Percentiles rank a stretch among this genome's conserved stretches.
phyloP scores from a whole-genome alignment of 2,797 vertebrate genomes.

The Novumbra hubbsi region DNA sequence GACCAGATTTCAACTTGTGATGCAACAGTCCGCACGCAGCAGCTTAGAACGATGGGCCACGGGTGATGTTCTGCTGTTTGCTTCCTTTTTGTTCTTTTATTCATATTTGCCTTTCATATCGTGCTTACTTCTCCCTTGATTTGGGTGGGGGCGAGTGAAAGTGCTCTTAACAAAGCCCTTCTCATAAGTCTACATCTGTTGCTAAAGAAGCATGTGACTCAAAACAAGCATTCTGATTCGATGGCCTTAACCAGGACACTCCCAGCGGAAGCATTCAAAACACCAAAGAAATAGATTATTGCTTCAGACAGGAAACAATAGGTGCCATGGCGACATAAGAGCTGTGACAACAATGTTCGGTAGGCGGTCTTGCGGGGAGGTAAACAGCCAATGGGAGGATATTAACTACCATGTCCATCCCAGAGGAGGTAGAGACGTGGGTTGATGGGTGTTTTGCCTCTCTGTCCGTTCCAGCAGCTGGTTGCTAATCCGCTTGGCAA shows the following conservation, averaged over 20 bases:
- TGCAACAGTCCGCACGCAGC: too few species aligned
- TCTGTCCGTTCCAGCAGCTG: slow-evolving; percentile 67
- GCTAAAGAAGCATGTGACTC: too few species aligned
- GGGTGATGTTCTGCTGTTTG: too few species aligned
- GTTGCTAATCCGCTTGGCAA: slow-evolving; percentile 77
- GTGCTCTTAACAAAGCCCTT: too few species aligned
- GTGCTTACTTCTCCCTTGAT: too few species aligned
- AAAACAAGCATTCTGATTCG: slow-evolving; percentile 16
- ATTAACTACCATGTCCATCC: slow-evolving; percentile 21
- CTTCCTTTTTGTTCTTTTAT: too few species aligned
- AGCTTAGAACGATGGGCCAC: too few species aligned
- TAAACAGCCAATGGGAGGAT: slow-evolving; percentile 30
- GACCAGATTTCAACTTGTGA: too few species aligned
- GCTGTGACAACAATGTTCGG: slow-evolving; percentile 47
- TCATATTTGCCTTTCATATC: too few species aligned
- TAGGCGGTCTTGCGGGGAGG: slow-evolving; percentile 41
- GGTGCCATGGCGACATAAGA: slow-evolving; percentile 57
- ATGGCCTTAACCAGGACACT: slow-evolving; percentile 46
- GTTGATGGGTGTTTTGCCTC: slow-evolving; percentile 48
- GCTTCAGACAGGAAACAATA: slow-evolving; percentile 62
- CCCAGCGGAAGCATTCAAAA: slow-evolving; percentile 26
- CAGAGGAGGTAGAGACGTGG: slow-evolving; percentile 16
- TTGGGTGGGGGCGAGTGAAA: too few species aligned
- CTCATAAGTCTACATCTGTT: too few species aligned
- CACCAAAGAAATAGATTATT: slow-evolving; percentile 44